Evolutionary conservation across 2,888 invertebrate genomes (phyloP), one percentile per base, ranked within the genome.

Genomic region (Heliconius erato): DNA sequence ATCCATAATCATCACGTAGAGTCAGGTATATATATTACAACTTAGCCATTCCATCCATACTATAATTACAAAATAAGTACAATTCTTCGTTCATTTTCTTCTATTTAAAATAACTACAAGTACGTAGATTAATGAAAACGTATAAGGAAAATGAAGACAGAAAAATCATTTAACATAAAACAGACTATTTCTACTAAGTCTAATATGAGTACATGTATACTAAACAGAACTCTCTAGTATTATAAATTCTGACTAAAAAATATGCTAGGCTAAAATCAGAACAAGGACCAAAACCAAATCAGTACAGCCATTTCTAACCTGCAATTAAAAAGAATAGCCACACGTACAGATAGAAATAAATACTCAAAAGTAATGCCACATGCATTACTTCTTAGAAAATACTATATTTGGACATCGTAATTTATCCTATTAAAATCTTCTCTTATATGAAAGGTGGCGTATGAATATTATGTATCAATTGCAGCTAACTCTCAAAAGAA

Each of bases 81-180:
- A 44, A 16, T 44, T 44, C 44, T 9, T 26, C 72, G 72, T 72
- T 40, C 35, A 40, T 40, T 40, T 40, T 40, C 9, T 40, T 40
- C 11, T 40, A 9, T 40, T 40, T 40, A 40, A 40, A 40, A 40
- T 40, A 40, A 49, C 14, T 26, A 72, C 14, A 72, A 49, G 26
- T 49, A 49, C 71, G 19, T 67, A 44, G 71, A 14, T 44, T 40
- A 71, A 26, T 71, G 44, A 71, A 71, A 49, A 49, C 14, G 12
- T 49, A 49, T 26, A 72, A 49, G 72, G 72, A 49, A 72, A 72
- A 72, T 49, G 44, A 44, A 26, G 1, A 16, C 9, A 49, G 26
- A 72, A 69, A n/a, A 69, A 40, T 23, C 71, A 71, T 67, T 6
- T 5, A 71, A 71, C 71, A 40, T 32, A n/a, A 40, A 72, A 44